These are phyloP conservation scores for Trochalopteron elliotii DNA, from an alignment of 2,113 vertebrate species.

Conservation along the genomic window DNA sequence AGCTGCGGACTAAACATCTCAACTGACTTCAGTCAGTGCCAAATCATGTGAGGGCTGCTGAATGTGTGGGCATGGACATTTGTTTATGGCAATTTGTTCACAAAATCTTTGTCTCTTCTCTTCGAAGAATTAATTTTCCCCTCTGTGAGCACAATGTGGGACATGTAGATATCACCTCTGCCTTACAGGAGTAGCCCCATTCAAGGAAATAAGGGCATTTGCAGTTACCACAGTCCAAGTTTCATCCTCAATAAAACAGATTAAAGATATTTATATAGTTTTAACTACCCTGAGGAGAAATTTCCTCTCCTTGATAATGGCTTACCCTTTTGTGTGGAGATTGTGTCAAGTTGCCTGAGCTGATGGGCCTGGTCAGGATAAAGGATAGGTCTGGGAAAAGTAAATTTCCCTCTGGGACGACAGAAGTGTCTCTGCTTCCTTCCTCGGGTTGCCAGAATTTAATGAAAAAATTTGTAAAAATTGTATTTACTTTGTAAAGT, in stretches of 20 bases:
- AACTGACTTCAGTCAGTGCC: not conserved
- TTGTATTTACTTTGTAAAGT: not conserved
- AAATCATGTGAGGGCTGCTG: not conserved
- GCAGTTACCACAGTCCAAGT: not conserved
- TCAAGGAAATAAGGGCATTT: not conserved
- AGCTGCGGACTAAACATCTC: slow-evolving; percentile 39
- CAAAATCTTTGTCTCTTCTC: not conserved
- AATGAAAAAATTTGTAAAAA: not conserved
- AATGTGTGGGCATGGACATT: not conserved
- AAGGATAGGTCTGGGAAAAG: not conserved
- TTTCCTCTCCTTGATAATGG: not conserved
- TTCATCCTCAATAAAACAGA: not conserved
- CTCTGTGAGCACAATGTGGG: not conserved
- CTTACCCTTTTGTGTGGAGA: not conserved
- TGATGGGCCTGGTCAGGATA: not conserved
- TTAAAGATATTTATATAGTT: not conserved
- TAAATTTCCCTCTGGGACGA: not conserved
- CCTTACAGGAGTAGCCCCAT: fast-evolving
- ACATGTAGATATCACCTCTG: fast-evolving
- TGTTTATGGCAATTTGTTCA: not conserved
- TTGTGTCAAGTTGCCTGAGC: not conserved
- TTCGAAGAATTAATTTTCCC: not conserved
- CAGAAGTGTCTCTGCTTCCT: not conserved
- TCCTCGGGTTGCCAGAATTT: not conserved
- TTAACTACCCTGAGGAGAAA: not conserved